phyloP scores from a whole-genome alignment of 2,113 vertebrate species.

The Grantiella picta region DNA sequence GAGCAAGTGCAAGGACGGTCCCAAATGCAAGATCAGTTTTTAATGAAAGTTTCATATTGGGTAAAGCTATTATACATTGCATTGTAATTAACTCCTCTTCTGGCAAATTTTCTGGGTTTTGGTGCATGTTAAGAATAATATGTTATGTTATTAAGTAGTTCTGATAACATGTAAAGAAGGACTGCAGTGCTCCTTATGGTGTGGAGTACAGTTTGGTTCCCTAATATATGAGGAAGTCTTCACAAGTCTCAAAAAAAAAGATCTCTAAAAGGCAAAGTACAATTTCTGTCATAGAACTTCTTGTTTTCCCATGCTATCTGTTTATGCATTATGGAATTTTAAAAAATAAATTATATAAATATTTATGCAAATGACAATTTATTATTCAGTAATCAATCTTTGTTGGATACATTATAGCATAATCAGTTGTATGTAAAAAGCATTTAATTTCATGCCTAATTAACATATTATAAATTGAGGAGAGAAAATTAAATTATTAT shows the following conservation, averaged over 20 bases:
- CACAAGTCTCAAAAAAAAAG: background rate
- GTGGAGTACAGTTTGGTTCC: background rate
- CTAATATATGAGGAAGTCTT: background rate
- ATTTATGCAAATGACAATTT: constrained; percentile 63
- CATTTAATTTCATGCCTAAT: constrained; percentile 70
- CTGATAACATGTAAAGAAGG: background rate
- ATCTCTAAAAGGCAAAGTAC: background rate
- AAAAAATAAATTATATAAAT: constrained; percentile 26
- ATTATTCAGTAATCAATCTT: constrained; percentile 69
- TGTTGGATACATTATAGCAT: constrained; percentile 63
- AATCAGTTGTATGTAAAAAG: constrained; percentile 72
- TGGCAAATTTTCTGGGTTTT: background rate
- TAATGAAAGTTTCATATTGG: background rate
- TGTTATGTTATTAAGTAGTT: background rate
- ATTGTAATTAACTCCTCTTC: background rate
- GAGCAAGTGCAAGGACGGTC: background rate
- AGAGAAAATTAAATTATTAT: constrained; percentile 72
- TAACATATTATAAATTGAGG: constrained; percentile 68
- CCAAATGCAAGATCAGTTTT: background rate
- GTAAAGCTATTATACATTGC: background rate
- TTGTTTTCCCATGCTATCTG: background rate
- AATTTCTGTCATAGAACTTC: background rate
- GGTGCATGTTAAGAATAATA: background rate
- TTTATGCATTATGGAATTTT: constrained; percentile 3
- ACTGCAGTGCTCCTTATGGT: background rate